Conservation (phyloP, 2,797 vertebrate species). For the Sarcophilus harrisii region DNA sequence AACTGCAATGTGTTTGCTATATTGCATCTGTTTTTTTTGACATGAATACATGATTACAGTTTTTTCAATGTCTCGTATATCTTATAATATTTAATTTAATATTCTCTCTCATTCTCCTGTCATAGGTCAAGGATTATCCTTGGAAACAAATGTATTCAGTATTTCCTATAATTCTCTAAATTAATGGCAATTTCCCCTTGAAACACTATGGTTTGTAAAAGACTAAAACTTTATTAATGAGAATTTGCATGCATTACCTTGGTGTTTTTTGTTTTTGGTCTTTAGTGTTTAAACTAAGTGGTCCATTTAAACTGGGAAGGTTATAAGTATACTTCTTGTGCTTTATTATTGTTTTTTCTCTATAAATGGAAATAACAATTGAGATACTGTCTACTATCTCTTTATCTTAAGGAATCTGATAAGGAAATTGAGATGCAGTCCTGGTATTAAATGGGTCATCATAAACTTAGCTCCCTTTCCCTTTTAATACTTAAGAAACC, state of each 20-base stretch:
- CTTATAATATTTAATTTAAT: background rate
- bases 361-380: background rate
- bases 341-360: background rate
- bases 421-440: background rate
- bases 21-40: background rate
- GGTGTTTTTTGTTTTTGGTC: constrained; percentile 30
- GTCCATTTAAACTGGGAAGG: background rate
- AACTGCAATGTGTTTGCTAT: background rate
- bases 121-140: background rate
- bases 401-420: background rate
- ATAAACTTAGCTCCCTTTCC: constrained; percentile 13
- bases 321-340: background rate
- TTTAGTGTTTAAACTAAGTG: constrained; percentile 54
- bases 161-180: background rate
- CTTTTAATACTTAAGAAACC: constrained; percentile 53
- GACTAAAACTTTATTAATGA: constrained; percentile 57
- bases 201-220: constrained; percentile 56
- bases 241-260: constrained; percentile 40
- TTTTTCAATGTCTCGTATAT: background rate
- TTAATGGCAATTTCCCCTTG: constrained; percentile 59
- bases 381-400: background rate
- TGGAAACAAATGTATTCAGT: background rate
- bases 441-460: background rate
- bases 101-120: background rate
- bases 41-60: background rate